A percentile compares a stretch with the other conserved stretches of the same genome.
These are phyloP conservation scores for Oxytorus armatus DNA, from an alignment of 2,888 invertebrate genomes.

Conservation along the genomic window DNA sequence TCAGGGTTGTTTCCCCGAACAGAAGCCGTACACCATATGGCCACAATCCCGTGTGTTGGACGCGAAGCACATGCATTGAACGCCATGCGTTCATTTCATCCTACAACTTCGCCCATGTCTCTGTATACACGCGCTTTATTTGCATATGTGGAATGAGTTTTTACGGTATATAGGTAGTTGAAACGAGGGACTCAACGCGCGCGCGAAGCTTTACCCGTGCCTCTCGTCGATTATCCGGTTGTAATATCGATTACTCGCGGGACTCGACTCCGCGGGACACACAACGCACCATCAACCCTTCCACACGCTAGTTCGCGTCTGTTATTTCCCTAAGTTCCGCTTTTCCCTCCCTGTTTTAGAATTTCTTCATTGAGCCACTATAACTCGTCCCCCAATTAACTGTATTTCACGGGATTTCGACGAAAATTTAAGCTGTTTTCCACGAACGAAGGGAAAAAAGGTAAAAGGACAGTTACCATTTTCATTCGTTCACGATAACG, in stretches of 20 bases:
- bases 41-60: conserved; percentile 46
- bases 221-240: conserved; percentile 75
- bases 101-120: conserved; percentile 28
- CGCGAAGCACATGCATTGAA: conserved; percentile 59
- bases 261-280: conserved; percentile 46
- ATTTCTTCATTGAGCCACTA: not conserved
- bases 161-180: conserved; percentile 43
- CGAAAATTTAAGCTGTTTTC: too few relatives aligned
- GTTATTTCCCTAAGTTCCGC: conserved; percentile 21
- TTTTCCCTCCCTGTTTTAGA: not conserved
- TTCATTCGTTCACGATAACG: not conserved
- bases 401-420: not conserved
- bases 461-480: not conserved
- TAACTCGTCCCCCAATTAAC: conserved; percentile 29
- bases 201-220: conserved; percentile 76
- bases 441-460: too few relatives aligned
- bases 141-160: conserved; percentile 10
- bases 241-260: conserved; percentile 74
- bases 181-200: conserved; percentile 73
- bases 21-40: conserved; percentile 79
- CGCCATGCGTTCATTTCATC: conserved; percentile 48
- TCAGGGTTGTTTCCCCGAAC: conserved; percentile 77
- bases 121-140: not conserved
- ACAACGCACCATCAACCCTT: conserved; percentile 15
- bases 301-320: not conserved